Conservation (phyloP, 2,888 invertebrate species). For the Nephrotoma guestfalica region DNA sequence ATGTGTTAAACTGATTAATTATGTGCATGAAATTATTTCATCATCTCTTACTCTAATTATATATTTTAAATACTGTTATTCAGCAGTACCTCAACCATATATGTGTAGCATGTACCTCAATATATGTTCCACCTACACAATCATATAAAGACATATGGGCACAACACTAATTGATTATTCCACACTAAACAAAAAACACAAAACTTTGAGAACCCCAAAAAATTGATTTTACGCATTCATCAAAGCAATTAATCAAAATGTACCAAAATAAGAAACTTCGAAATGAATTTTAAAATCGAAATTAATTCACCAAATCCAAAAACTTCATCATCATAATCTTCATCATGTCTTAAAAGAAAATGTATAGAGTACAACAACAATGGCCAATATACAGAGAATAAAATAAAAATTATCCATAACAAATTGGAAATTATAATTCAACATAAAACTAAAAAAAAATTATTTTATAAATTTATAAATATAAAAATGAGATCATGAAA, state of each 20-base stretch:
- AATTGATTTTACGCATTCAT: neutral
- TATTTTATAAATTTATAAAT: neutral
- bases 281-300: neutral
- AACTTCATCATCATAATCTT: neutral
- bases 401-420: neutral
- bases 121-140: neutral
- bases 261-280: neutral
- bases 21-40: neutral
- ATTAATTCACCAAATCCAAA: neutral
- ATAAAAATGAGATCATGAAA: neutral
- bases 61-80: neutral
- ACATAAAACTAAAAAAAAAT: neutral
- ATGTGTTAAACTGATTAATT: neutral
- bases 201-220: neutral
- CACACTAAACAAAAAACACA: neutral
- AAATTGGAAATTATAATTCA: neutral
- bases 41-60: neutral
- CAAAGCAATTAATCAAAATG: neutral
- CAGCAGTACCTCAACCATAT: neutral
- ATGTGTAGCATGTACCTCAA: neutral
- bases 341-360: neutral
- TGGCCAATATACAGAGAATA: neutral
- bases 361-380: neutral
- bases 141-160: neutral
- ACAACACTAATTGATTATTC: neutral